Evolutionary conservation across 2,113 vertebrate genomes (phyloP).

Genomic region (Peromyscus maniculatus): DNA sequence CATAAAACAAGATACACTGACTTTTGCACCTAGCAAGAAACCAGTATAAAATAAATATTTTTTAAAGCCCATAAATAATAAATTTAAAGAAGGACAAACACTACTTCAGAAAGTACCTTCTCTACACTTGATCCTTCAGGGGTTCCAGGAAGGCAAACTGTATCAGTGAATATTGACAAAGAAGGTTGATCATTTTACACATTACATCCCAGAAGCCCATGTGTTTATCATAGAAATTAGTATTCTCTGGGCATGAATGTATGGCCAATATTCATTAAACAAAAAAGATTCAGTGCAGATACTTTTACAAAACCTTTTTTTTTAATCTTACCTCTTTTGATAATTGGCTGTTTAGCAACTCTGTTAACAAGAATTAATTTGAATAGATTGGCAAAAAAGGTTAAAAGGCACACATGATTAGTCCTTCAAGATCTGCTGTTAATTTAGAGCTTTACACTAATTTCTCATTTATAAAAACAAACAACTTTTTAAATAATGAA

Average conservation of each 20-base stretch:
- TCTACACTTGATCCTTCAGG: neutral
- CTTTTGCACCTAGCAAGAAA: constrained; percentile 16
- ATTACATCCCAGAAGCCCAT: neutral
- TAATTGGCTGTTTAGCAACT: constrained; percentile 56
- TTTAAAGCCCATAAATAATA: constrained; percentile 6
- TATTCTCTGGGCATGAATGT: neutral
- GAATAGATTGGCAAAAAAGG: neutral
- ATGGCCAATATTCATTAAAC: constrained; percentile 46
- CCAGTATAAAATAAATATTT: neutral
- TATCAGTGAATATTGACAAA: neutral
- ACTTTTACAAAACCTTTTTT: constrained; percentile 45
- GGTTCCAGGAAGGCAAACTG: neutral
- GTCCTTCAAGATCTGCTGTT: neutral
- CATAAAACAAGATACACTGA: neutral
- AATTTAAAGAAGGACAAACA: constrained; percentile 42
- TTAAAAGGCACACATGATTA: constrained; percentile 9
- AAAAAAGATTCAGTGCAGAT: constrained; percentile 7
- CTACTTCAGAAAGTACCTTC: neutral
- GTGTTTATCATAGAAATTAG: constrained; percentile 23
- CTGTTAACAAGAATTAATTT: constrained; percentile 39
- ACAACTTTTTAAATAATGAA: neutral
- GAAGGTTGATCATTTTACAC: constrained; percentile 33
- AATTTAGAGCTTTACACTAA: neutral
- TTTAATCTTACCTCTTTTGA: constrained; percentile 46
- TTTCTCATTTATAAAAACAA: constrained; percentile 40